These are phyloP conservation scores for Margarornis squamiger DNA, from an alignment of 2,797 vertebrate species.

Conservation along the genomic window DNA sequence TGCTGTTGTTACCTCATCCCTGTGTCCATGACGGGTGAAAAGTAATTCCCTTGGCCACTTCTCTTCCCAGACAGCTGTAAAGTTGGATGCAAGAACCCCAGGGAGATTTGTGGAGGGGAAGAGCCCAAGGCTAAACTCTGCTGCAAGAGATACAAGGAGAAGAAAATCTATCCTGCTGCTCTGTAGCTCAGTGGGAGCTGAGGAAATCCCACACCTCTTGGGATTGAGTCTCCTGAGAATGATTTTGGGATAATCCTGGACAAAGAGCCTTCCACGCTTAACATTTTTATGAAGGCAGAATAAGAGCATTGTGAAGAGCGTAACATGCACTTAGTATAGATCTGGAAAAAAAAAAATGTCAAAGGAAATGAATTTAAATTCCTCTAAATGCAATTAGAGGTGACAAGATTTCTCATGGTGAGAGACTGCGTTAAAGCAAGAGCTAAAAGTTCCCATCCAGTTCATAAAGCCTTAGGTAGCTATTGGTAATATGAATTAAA, in stretches of 20 bases:
- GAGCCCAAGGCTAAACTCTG: neutral
- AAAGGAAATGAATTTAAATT: conserved; percentile 69
- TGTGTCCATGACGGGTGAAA: accelerated
- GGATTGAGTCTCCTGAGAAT: neutral
- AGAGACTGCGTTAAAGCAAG: conserved; percentile 53
- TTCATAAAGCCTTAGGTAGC: conserved; percentile 67
- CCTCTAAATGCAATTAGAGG: conserved; percentile 60
- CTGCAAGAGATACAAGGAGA: neutral
- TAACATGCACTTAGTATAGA: conserved; percentile 21
- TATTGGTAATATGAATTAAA: conserved; percentile 69
- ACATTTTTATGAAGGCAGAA: conserved; percentile 19
- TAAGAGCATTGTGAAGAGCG: neutral
- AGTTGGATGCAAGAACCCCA: neutral
- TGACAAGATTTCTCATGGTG: conserved; percentile 67
- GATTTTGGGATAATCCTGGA: conserved; percentile 5
- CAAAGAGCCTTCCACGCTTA: neutral
- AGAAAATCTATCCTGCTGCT: neutral
- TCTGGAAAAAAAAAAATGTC: conserved; percentile 67
- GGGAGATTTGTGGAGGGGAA: neutral
- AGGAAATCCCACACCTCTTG: neutral
- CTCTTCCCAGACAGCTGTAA: neutral
- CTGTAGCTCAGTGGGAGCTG: neutral
- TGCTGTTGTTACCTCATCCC: neutral
- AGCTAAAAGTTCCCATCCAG: conserved; percentile 61
- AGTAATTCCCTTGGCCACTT: neutral